Percentiles rank a stretch among this genome's conserved stretches.
Conservation (phyloP, 2,888 invertebrate species). For the Empis livida region DNA sequence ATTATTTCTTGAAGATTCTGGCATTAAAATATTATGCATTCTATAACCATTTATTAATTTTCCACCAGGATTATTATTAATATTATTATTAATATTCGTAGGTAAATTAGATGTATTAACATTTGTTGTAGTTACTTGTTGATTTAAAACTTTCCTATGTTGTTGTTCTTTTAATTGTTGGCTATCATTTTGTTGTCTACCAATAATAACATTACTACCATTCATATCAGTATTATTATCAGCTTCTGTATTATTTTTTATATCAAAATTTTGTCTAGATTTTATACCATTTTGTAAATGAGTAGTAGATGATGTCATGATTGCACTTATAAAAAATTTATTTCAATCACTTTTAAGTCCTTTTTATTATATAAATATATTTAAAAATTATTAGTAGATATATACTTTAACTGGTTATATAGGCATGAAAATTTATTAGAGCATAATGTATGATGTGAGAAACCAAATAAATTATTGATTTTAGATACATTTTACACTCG, state of each 20-base stretch:
- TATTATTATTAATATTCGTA: conserved; percentile 2
- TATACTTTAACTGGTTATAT: no score
- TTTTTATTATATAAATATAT: no score
- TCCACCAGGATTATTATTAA: conserved; percentile 7
- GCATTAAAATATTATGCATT: no score
- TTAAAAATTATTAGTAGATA: no score
- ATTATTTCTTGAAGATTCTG: no score
- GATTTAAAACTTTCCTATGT: conserved; percentile 11
- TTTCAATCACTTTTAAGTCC: no score
- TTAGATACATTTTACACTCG: no score
- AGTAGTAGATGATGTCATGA: conserved; percentile 6
- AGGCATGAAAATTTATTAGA: no score
- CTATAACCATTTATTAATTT: conserved; percentile 3
- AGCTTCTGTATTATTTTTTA: neutral
- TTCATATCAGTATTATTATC: neutral
- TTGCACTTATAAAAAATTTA: neutral
- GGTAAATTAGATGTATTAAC: neutral
- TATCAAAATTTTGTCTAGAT: neutral
- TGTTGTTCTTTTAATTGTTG: conserved; percentile 6
- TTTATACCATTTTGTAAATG: conserved; percentile 10
- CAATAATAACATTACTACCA: neutral
- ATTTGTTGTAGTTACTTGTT: conserved; percentile 4
- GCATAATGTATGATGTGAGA: no score
- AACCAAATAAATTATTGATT: no score
- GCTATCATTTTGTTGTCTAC: neutral